These are phyloP conservation scores for Palaemon carinicauda DNA, from an alignment of 1,140 invertebrate species.

Conservation along the genomic window DNA sequence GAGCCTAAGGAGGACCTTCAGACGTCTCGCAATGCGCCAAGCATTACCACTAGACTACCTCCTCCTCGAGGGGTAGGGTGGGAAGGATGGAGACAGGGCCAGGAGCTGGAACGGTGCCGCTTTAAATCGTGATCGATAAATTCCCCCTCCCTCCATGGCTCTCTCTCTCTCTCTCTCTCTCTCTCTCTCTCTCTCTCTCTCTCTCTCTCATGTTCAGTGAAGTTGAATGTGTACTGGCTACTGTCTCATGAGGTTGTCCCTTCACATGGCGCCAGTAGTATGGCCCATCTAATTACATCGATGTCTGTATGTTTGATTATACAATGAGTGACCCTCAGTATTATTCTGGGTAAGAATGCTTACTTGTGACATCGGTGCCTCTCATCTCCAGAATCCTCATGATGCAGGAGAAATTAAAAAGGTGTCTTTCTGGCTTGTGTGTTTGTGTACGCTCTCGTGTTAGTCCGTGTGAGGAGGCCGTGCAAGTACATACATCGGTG, in stretches of 20 bases:
- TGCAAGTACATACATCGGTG: too few species aligned
- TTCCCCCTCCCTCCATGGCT: slow-evolving; percentile 6
- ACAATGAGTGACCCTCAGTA: too few species aligned
- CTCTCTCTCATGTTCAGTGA: not conserved
- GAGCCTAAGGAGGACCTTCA: not conserved
- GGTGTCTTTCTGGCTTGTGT: too few species aligned
- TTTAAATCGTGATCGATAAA: slow-evolving; percentile 36
- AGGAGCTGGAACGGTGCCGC: slow-evolving; percentile 28
- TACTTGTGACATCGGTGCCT: too few species aligned
- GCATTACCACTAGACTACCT: not conserved
- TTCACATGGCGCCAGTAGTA: not conserved
- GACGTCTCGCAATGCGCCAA: slow-evolving; percentile 31
- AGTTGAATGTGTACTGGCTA: not conserved
- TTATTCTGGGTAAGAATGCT: too few species aligned
- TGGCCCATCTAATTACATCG: too few species aligned
- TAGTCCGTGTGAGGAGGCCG: not conserved
- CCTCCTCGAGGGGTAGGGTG: not conserved
- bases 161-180: not conserved
- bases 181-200: not conserved
- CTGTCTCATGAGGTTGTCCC: not conserved
- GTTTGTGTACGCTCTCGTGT: not conserved
- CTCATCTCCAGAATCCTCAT: too few species aligned
- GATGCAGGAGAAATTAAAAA: too few species aligned
- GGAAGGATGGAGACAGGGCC: not conserved
- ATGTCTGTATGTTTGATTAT: too few species aligned